Evolutionary conservation across 2,797 vertebrate genomes (phyloP).

Genomic region (Alosa sapidissima): DNA sequence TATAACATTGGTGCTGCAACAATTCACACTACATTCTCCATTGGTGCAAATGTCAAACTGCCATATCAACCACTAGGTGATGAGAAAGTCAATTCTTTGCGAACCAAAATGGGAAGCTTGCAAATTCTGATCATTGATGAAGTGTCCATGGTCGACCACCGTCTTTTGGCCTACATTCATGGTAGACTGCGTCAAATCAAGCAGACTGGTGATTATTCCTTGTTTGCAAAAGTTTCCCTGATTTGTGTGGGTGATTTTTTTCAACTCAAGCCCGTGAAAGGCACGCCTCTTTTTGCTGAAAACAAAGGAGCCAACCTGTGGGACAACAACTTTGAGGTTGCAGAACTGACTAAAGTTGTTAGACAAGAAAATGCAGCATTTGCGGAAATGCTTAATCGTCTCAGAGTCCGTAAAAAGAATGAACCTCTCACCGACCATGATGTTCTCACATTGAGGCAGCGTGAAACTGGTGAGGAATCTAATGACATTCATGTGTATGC

Average conservation of each 20-base stretch:
- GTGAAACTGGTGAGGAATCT: constrained; percentile 33
- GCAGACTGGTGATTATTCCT: constrained; percentile 23
- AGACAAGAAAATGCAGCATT: constrained; percentile 36
- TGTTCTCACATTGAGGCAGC: not conserved
- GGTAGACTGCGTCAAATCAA: constrained; percentile 32
- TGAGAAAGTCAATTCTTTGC: constrained; percentile 27
- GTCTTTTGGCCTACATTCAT: constrained; percentile 11
- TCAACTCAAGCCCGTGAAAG: constrained; percentile 1
- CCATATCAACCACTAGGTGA: not conserved
- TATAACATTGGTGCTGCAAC: constrained; percentile 30
- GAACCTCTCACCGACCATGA: not conserved
- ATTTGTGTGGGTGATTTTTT: not conserved
- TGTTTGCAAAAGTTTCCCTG: not conserved
- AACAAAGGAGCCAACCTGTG: constrained; percentile 30
- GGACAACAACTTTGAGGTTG: constrained; percentile 34
- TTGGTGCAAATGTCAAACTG: not conserved
- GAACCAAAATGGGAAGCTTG: not conserved
- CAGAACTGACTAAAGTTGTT: constrained; percentile 28
- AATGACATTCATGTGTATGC: constrained; percentile 31
- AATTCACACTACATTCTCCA: constrained; percentile 12
- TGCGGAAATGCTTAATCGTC: constrained; percentile 32
- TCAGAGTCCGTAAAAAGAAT: constrained; percentile 17
- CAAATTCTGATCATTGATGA: constrained; percentile 36
- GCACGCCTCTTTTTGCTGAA: constrained; percentile 23
- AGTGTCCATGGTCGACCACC: constrained; percentile 32